These are phyloP conservation scores for Ranitomeya variabilis DNA, from an alignment of 2,113 vertebrate species.

Conservation along the genomic window DNA sequence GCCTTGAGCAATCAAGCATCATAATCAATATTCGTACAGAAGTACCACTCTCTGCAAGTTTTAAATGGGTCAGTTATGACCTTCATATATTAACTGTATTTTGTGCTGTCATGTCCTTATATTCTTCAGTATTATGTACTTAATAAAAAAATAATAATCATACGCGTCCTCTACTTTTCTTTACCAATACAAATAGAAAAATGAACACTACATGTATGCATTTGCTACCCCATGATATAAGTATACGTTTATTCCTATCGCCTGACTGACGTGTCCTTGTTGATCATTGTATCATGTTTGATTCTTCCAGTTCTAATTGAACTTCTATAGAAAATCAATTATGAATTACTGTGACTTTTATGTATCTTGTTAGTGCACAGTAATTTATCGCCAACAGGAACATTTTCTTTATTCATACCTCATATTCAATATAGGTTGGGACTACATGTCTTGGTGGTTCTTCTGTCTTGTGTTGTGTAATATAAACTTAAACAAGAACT, in stretches of 20 bases:
- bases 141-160: neutral
- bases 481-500: neutral
- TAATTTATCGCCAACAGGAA: neutral
- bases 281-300: neutral
- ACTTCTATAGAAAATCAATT: neutral
- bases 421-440: neutral
- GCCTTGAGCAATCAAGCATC: conserved; percentile 57
- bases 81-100: conserved; percentile 13
- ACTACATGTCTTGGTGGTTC: neutral
- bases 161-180: neutral
- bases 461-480: neutral
- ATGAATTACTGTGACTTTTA: conserved; percentile 2
- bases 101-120: neutral
- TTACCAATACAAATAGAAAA: too few species aligned
- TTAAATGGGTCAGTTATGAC: conserved; percentile 48
- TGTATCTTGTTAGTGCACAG: neutral
- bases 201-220: neutral
- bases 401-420: neutral
- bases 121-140: neutral
- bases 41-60: conserved; percentile 37
- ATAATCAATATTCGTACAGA: conserved; percentile 49
- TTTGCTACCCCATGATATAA: neutral
- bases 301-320: neutral
- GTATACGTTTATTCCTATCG: neutral
- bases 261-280: neutral